phyloP scores from a whole-genome alignment of 2,797 vertebrate species.

The Enteromius thamalakanensis region DNA sequence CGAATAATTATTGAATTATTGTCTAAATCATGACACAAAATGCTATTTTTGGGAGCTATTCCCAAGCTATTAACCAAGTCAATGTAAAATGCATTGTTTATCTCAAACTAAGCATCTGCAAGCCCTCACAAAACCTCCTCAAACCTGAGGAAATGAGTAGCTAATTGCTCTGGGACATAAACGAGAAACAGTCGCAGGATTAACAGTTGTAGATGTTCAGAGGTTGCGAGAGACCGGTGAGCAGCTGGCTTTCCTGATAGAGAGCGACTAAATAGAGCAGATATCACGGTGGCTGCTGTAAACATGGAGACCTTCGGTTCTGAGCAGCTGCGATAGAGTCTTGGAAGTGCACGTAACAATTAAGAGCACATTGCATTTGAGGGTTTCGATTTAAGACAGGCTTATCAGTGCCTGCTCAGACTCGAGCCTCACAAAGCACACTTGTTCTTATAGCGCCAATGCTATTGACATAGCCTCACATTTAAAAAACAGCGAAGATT shows the following conservation, averaged over 20 bases:
- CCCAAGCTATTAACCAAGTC: not conserved
- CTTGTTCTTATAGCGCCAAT: slow-evolving; percentile 10
- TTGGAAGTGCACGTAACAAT: slow-evolving; percentile 31
- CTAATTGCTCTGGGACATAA: slow-evolving; percentile 29
- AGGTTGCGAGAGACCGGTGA: slow-evolving; percentile 15
- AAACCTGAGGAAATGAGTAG: not conserved
- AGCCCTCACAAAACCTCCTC: not conserved
- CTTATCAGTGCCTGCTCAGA: slow-evolving; percentile 45
- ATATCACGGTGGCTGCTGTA: slow-evolving; percentile 29
- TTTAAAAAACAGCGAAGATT: slow-evolving; percentile 6
- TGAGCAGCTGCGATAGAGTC: slow-evolving; percentile 55
- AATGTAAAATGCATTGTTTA: not conserved
- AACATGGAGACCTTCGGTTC: slow-evolving; percentile 30
- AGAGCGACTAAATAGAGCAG: slow-evolving; percentile 23
- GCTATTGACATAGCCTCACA: not conserved
- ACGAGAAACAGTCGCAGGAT: slow-evolving; percentile 21
- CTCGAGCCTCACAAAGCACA: slow-evolving; percentile 15
- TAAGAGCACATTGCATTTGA: slow-evolving; percentile 29
- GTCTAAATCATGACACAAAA: not conserved
- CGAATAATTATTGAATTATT: not conserved
- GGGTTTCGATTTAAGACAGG: slow-evolving; percentile 23
- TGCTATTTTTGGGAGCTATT: not conserved
- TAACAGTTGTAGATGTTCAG: slow-evolving; percentile 25
- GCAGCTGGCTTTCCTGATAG: slow-evolving; percentile 50
- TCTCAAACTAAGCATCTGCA: slow-evolving; percentile 30